These are phyloP conservation scores for Callithrix jacchus DNA, from an alignment of 2,113 vertebrate species.

Conservation along the genomic window DNA sequence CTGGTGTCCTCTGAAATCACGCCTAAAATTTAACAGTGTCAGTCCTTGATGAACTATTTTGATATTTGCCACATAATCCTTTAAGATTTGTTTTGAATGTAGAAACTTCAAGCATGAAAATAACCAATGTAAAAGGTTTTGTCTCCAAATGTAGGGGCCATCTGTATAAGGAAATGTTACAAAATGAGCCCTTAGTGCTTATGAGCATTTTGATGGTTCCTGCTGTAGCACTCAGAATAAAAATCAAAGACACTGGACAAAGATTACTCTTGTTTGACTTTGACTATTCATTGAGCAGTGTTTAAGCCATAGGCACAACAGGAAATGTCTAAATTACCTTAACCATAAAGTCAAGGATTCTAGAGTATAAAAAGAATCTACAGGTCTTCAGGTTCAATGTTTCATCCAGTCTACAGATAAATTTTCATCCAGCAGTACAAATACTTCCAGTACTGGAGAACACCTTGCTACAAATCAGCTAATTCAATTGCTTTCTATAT, in stretches of 20 bases:
- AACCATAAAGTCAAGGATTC: background rate
- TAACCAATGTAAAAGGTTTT: background rate
- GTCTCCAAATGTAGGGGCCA: background rate
- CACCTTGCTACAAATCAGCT: background rate
- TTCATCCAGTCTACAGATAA: background rate
- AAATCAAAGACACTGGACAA: background rate
- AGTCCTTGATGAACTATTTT: background rate
- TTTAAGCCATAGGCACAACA: background rate
- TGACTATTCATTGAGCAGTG: background rate
- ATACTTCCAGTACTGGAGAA: background rate
- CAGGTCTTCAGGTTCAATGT: background rate
- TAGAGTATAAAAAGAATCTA: background rate
- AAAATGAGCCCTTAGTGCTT: background rate
- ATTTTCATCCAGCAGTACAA: background rate
- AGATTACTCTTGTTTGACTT: background rate
- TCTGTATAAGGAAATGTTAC: background rate
- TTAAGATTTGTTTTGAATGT: background rate
- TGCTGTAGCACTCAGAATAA: background rate
- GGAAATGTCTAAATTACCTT: constrained; percentile 8
- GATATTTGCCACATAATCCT: background rate
- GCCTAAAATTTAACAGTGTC: background rate
- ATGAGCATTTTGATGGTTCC: background rate
- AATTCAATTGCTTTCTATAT: constrained; percentile 40
- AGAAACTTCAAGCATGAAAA: background rate
- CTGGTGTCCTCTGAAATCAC: background rate